Evolutionary conservation across 2,888 invertebrate species (phyloP), one percentile per base, ranked within the genome.

Genomic region (Oegoconia quadripuncta): DNA sequence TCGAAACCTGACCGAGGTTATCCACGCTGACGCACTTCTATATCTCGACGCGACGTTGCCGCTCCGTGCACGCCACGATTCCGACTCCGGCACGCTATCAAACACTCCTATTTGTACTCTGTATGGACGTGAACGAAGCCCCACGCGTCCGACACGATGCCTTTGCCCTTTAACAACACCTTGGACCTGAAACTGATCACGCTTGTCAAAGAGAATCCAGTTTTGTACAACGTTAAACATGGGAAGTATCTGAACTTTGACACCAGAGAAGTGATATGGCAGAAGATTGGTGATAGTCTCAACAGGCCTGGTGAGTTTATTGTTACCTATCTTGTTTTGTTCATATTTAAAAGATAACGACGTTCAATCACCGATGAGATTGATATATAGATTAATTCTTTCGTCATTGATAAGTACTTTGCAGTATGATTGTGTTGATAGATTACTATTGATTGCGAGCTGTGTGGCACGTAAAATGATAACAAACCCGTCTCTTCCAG

Each of bases 261-360:
- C 37, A 55, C 68, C 0, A 64, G 80, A 20, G 83, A 83, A 52
- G 76, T 79, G 0, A 56, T 74, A 18, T 86, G 86, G 86, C 79
- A 80, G 52, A 78, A 75, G 48, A 86, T 86, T 16, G 83, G 81
- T 5, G 83, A 83, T 31, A 44, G 55, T 1, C 41, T 86, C 15
- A 64, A 63, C 37, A 66, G 75, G 34, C 78, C 84, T 20, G 75
- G 83, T 83, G 48, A 74, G 74, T 72, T 48, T 13, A n/a, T n/a
- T n/a, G n/a, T n/a, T n/a, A n/a, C n/a, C n/a, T n/a, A n/a, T n/a
- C n/a, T n/a, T n/a, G n/a, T n/a, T n/a, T n/a, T n/a, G n/a, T n/a
- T n/a, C n/a, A n/a, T n/a, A n/a, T n/a, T n/a, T n/a, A n/a, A n/a
- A n/a, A n/a, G n/a, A n/a, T n/a, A n/a, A n/a, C n/a, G n/a, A n/a